A percentile compares a stretch with the other conserved stretches of the same genome.
Conservation (phyloP, 2,888 invertebrate genomes). For the Parascotia fuliginaria region DNA sequence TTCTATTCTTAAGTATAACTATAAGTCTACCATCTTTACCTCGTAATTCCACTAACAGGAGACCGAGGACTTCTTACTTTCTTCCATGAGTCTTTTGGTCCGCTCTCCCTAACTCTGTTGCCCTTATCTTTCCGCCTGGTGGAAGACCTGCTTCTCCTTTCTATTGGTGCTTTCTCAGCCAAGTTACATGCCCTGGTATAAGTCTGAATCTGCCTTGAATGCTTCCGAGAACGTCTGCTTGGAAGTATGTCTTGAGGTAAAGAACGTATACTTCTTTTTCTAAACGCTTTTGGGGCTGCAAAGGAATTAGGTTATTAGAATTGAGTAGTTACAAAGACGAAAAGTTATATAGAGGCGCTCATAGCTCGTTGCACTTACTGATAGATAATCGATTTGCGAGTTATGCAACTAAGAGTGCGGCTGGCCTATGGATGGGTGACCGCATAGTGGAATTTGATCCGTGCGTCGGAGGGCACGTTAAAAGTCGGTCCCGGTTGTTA, state of each 20-base stretch:
- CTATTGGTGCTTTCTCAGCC: background rate
- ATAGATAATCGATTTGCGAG: too few relatives aligned
- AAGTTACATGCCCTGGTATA: constrained; percentile 18
- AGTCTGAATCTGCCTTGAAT: constrained; percentile 38
- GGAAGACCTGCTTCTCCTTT: background rate
- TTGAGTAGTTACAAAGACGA: too few relatives aligned
- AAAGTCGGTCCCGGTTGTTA: too few relatives aligned
- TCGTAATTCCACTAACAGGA: background rate
- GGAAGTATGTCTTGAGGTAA: constrained; percentile 6
- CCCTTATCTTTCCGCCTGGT: background rate
- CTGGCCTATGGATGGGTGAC: too few relatives aligned
- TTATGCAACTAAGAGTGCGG: too few relatives aligned
- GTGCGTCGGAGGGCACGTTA: too few relatives aligned
- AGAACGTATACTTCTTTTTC: constrained; percentile 30
- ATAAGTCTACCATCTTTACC: too few relatives aligned
- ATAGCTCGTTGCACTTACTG: too few relatives aligned
- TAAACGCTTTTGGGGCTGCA: constrained; percentile 33
- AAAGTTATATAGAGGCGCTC: too few relatives aligned
- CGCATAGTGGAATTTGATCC: too few relatives aligned
- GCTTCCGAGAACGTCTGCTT: background rate
- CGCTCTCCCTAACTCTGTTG: background rate
- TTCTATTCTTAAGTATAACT: too few relatives aligned
- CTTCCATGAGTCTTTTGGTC: background rate
- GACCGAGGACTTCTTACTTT: background rate
- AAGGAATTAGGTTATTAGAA: too few relatives aligned